These are phyloP conservation scores for Oncorhynchus tshawytscha DNA, from an alignment of 2,113 vertebrate genomes.

Conservation along the genomic window DNA sequence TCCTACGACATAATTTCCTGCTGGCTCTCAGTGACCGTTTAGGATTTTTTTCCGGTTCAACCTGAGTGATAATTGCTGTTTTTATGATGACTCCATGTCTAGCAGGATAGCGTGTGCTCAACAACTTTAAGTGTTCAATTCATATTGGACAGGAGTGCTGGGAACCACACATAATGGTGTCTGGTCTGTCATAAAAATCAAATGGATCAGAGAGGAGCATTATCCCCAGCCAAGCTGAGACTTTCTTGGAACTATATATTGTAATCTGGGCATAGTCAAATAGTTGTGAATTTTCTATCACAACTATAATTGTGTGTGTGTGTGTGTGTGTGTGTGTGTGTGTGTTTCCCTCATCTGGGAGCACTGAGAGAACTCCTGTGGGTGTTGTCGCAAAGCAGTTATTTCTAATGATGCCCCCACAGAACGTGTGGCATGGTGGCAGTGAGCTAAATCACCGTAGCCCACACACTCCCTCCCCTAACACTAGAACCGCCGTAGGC, in stretches of 20 bases:
- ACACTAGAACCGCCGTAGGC: not conserved
- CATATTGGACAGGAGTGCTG: not conserved
- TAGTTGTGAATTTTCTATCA: not conserved
- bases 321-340: too few species aligned
- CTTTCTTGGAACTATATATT: too few species aligned
- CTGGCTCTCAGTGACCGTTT: not conserved
- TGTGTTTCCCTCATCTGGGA: not conserved
- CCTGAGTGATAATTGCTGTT: not conserved
- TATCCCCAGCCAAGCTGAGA: too few species aligned
- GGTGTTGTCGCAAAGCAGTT: not conserved
- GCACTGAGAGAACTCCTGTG: not conserved
- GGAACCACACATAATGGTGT: not conserved
- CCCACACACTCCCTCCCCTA: not conserved
- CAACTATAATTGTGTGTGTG: not conserved
- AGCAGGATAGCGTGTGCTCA: not conserved
- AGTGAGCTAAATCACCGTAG: not conserved
- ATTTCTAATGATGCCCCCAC: not conserved
- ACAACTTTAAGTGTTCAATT: not conserved
- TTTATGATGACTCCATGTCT: conserved; percentile 1
- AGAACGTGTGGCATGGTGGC: not conserved
- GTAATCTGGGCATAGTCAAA: not conserved
- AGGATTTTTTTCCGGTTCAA: not conserved
- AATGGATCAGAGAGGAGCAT: too few species aligned
- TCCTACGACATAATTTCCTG: not conserved
- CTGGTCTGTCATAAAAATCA: not conserved